Base-by-base conservation (phyloP, 2,888 invertebrate species). In the Emesis furor region DNA sequence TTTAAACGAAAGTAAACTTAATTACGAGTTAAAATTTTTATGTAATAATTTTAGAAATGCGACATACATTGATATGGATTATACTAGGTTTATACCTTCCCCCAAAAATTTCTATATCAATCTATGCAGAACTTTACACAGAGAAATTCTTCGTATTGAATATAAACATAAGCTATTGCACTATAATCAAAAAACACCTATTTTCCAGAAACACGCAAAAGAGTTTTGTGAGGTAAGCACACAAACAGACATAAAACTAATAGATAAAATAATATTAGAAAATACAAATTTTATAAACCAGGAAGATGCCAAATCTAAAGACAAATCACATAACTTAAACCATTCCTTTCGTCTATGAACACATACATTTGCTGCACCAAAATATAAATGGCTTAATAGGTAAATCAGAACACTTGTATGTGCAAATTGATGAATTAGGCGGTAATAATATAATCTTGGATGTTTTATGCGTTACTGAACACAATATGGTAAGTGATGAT, bases 391-490 rank as follows among this genome's bases (percentile, higher is more conserved):
- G 78, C 24, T 39, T 82, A 51, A 39, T 82, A 37, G 67, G 59
- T 65, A 78, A 82, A 82, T 78, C 75, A 7, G 73, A 75, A 35
- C 8, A 42, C 3, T 8, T 82, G n/a, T 72, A 72, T 14, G 68
- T 78, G 35, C 32, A 30, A 72, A 51, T 82, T 14, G 72, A 78
- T 2, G 73, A 76, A 42, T n/a, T 76, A 30, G 17, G 10, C 32
- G 72, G 65, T 10, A 67, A 62, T 14, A 69, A 46, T 24, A 65
- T 12, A 32, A 6, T 14, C n/a, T 17, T 82, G 32, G 76, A 82
- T 51, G 37, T 76, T 2, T n/a, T 76, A 17, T 78, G 81, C 14
- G 55, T 81, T 51, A 82, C 76, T 24, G 82, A 82, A 62, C 82
- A 82, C 12, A 78, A 78, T 32, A 82, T 78, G 67, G 51, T 80